Base-by-base conservation (phyloP, 2,888 invertebrate species). In the Drosophila diplacantha region DNA sequence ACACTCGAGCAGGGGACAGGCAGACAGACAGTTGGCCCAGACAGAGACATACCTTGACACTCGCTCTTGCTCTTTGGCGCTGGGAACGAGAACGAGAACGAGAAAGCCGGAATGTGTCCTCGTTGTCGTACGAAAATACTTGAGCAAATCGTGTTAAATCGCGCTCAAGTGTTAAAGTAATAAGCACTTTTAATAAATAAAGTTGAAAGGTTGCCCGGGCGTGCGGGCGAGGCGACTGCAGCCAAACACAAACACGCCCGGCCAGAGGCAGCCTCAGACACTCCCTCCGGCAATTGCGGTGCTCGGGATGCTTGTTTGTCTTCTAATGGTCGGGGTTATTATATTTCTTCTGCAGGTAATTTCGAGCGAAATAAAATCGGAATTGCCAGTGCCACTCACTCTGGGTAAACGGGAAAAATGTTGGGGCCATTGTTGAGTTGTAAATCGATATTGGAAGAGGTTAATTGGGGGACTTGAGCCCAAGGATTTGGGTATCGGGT, bases 141-240 rank as follows among this genome's bases (percentile, higher is more conserved):
- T 80, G 72, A 83, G 75, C 58, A 80, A 84, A 80, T 84, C 81
- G 84, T 84, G 84, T 82, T 80, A 84, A 80, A 82, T 84, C 81
- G 80, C 84, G 84, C 75, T 82, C 78, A 82, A 80, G 81, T 80
- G 78, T 77, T 83, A 80, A 80, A 74, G 78, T 77, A 80, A 83
- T 83, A 80, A 82, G 81, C 83, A 80, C 74, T 82, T 84, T 80
- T 80, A 84, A 82, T 77, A 80, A 80, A 80, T 80, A 79, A 81
- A 80, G 67, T 68, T 76, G 77, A 80, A 74, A 64, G 76, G 56
- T 62, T 73, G 64, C 44, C 26, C 26, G 53, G 55, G 53, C 38
- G 35, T 60, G 52, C n/a, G 12, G 6, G 8, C n/a, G 20, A 38
- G 64, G 50, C 14, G 50, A 67, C 31, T 65, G 46, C 34, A 37